These are phyloP conservation scores for Ceryle rudis DNA, from an alignment of 2,797 vertebrate genomes.

Conservation along the genomic window DNA sequence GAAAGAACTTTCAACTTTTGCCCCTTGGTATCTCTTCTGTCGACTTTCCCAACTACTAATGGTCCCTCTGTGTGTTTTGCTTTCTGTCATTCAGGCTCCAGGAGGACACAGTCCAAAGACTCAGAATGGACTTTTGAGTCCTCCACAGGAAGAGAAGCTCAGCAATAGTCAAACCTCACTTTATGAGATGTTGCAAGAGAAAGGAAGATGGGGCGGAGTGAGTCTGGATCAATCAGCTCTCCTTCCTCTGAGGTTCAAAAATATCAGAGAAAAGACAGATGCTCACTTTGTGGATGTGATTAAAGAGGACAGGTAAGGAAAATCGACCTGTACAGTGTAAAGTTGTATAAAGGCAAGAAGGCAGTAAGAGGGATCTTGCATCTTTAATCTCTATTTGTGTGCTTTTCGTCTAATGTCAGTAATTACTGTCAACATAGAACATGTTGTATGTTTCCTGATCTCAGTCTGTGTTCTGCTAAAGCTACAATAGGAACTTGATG, in stretches of 20 bases:
- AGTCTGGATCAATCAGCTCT: slow-evolving; percentile 93
- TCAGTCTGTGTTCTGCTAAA: neutral
- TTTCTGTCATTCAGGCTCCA: slow-evolving; percentile 66
- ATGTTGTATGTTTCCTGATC: neutral
- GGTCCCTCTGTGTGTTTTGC: neutral
- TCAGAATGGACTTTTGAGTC: slow-evolving; percentile 91
- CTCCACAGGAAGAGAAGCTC: slow-evolving; percentile 88
- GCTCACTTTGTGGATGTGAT: slow-evolving; percentile 98
- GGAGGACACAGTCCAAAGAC: slow-evolving; percentile 85
- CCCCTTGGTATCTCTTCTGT: neutral
- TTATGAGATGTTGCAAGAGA: slow-evolving; percentile 94
- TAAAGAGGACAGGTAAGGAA: slow-evolving; percentile 93
- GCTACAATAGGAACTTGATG: neutral
- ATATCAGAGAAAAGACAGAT: slow-evolving; percentile 93
- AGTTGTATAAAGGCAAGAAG: neutral
- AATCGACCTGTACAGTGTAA: too few relatives aligned
- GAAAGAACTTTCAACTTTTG: neutral
- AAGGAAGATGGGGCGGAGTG: slow-evolving; percentile 86
- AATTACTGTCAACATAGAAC: neutral
- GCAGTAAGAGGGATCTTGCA: fast-evolving
- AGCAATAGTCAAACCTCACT: slow-evolving; percentile 93
- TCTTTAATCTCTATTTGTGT: neutral
- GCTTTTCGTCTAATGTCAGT: neutral
- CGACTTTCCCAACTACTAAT: neutral
- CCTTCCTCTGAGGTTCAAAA: slow-evolving; percentile 92